phyloP scores from a whole-genome alignment of 2,888 invertebrate species.

The Phortica magna region DNA sequence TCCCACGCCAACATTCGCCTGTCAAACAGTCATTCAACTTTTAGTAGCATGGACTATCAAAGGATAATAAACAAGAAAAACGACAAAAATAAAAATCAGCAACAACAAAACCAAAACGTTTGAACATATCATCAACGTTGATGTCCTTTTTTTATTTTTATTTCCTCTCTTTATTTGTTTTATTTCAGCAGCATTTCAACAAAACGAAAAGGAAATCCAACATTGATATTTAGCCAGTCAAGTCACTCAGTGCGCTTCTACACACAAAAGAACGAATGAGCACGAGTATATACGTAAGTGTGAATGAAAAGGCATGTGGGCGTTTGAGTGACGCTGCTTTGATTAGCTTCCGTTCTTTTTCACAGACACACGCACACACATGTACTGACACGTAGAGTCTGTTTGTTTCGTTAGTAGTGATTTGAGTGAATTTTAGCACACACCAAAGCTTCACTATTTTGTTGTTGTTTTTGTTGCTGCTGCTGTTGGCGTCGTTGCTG shows the following conservation, averaged over 20 bases:
- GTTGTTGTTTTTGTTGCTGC: no score
- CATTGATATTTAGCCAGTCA: neutral
- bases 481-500: neutral
- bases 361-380: no score
- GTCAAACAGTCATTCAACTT: neutral
- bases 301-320: neutral
- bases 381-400: neutral
- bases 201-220: neutral
- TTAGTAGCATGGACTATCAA: neutral
- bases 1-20: neutral
- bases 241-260: no score
- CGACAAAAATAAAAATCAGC: neutral
- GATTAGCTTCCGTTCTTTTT: conserved; percentile 1
- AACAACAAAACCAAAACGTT: neutral
- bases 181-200: neutral
- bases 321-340: neutral
- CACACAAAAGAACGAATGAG: neutral
- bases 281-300: neutral
- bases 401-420: no score
- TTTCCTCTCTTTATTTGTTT: no score
- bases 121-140: neutral
- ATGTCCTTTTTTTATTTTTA: neutral
- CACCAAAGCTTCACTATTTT: neutral
- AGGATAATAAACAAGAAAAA: neutral
- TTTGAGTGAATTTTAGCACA: no score